Evolutionary conservation across 2,888 invertebrate species (phyloP).

Genomic region (Cactoblastis cactorum): DNA sequence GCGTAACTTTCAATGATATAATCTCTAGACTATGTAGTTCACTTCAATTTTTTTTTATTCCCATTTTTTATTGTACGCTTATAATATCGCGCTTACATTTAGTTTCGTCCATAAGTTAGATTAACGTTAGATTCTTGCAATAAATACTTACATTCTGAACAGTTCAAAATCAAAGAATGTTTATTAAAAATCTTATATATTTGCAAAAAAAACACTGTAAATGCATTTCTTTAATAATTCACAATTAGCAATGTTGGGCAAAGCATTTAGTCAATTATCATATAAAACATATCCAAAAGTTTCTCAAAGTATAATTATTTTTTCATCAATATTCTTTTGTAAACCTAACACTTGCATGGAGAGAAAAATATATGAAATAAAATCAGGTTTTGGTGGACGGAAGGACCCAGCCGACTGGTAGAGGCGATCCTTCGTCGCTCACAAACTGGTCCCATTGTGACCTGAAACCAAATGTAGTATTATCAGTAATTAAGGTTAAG

Average conservation of each 20-base stretch:
- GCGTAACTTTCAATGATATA: too few relatives aligned
- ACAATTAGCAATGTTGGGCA: background rate
- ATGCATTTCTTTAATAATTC: conserved; percentile 15
- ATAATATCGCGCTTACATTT: too few relatives aligned
- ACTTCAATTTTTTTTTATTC: too few relatives aligned
- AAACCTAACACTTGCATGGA: too few relatives aligned
- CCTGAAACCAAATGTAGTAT: conserved; percentile 54
- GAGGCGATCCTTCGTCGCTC: conserved; percentile 73
- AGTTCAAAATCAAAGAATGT: background rate
- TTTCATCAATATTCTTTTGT: too few relatives aligned
- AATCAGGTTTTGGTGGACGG: conserved; percentile 40
- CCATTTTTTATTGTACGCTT: too few relatives aligned
- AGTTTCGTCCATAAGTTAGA: too few relatives aligned
- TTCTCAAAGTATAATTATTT: too few relatives aligned
- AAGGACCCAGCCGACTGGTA: conserved; percentile 87
- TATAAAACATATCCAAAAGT: background rate
- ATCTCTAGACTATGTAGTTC: too few relatives aligned
- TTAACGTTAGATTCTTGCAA: too few relatives aligned
- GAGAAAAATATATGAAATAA: too few relatives aligned
- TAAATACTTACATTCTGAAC: background rate
- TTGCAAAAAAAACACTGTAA: conserved; percentile 20
- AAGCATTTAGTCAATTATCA: background rate
- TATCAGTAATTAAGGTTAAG: background rate
- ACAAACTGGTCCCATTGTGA: conserved; percentile 66
- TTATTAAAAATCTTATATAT: conserved; percentile 18